Percentiles rank a stretch among this genome's conserved stretches.
These are phyloP conservation scores for Arenaria interpres DNA, from an alignment of 2,113 vertebrate species.

Conservation along the genomic window DNA sequence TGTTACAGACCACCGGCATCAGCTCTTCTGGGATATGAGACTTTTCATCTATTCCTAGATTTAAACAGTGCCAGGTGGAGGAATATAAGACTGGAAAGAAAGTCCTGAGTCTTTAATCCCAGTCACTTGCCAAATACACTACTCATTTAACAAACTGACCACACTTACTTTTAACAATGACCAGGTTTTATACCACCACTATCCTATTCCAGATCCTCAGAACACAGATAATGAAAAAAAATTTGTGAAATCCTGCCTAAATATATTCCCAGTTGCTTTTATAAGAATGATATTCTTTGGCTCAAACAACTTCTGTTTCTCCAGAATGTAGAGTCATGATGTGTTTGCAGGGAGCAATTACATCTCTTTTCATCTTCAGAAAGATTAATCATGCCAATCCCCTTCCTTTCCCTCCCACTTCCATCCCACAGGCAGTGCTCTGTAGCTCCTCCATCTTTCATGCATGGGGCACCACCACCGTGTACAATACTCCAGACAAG, in stretches of 20 bases:
- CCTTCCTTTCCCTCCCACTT: neutral
- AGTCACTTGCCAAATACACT: neutral
- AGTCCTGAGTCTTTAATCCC: neutral
- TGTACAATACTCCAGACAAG: neutral
- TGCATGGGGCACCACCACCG: neutral
- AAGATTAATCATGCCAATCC: neutral
- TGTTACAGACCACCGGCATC: neutral
- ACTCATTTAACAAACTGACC: neutral
- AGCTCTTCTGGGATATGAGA: neutral
- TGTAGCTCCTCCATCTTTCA: neutral
- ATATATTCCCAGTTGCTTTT: neutral
- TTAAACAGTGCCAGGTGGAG: neutral
- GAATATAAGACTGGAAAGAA: neutral
- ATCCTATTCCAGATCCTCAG: neutral
- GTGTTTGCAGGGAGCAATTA: neutral
- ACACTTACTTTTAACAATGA: neutral
- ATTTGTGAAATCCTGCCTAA: neutral
- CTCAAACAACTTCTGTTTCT: neutral
- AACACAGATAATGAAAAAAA: neutral
- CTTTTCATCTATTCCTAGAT: neutral
- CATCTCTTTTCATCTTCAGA: neutral
- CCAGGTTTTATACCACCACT: neutral
- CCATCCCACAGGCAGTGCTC: neutral
- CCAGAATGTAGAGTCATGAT: neutral
- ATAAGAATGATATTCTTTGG: neutral